Base-by-base conservation (phyloP, 2,888 invertebrate genomes). In the Orthosia gothica region DNA sequence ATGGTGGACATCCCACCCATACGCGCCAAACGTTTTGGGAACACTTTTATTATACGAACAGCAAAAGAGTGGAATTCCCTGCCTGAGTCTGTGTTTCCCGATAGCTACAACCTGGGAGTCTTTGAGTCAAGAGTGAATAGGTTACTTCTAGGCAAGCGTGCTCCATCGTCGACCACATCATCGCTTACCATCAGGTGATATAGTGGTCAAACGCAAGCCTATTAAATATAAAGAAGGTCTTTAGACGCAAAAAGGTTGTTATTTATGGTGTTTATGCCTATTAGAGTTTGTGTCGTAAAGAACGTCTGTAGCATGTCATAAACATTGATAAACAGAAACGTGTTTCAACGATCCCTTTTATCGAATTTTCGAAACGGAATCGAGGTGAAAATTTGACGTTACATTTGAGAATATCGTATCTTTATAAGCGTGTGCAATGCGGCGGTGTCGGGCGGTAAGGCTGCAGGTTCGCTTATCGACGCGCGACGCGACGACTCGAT, bases 401-500 rank as follows among this genome's bases (percentile, higher is more conserved):
- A 87, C 84, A 89, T 89, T 89, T 87, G 84, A 90, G 90, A 89
- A 88, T 89, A 89, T 92, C 90, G 89, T 79, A 89, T 89, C 87
- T 88, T 89, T 91, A 91, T 91, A 91, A 92, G 87, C 88, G 86
- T 90, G 88, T 90, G 89, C 91, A 91, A 91, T 92, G 89, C 89
- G 87, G 87, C 83, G 88, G 88, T 87, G 90, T 78, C 88, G 89
- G 90, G 92, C 91, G 92, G 59, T 89, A 61, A 67, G 82, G 82
- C 74, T 86, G 87, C 91, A 89, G 86, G 90, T 88, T 77, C 86
- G 83, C 90, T 93, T 94, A 94, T 92, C 93, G 88, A 88, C 88
- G 89, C 89, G 91, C 89, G 91, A 91, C 87, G 90, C 91, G 91
- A 91, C 91, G 89, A 91, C 89, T 93, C 92, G 93, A 93, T 94